phyloP scores from a whole-genome alignment of 1,140 invertebrate genomes.

The Drosophila novamexicana region DNA sequence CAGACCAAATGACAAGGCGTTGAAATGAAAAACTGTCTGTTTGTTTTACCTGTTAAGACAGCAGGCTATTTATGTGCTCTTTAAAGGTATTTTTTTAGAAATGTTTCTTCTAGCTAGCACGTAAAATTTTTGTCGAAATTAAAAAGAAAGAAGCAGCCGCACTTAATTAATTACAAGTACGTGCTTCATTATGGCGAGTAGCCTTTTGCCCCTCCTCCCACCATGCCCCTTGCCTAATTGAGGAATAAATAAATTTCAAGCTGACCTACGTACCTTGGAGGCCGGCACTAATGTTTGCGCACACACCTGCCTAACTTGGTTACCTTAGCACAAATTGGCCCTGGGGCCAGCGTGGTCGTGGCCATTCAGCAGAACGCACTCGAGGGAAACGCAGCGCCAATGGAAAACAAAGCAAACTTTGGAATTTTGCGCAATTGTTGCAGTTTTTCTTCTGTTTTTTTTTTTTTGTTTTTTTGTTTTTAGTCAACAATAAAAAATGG shows the following conservation, averaged over 20 bases:
- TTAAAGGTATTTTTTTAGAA: neutral
- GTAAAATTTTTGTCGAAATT: constrained; percentile 59
- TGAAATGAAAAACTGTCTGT: constrained; percentile 57
- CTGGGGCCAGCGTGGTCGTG: constrained; percentile 36
- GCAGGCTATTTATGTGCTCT: constrained; percentile 53
- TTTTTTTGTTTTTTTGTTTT: constrained; percentile 28
- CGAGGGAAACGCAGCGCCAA: constrained; percentile 54
- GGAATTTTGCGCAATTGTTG: constrained; percentile 73
- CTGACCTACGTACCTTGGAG: constrained; percentile 56
- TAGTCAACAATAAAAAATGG: constrained; percentile 70
- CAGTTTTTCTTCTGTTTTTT: constrained; percentile 19
- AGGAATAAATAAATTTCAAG: constrained; percentile 77
- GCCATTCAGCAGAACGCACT: constrained; percentile 73
- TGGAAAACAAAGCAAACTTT: constrained; percentile 66
- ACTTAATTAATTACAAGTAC: constrained; percentile 80
- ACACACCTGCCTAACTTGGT: constrained; percentile 54
- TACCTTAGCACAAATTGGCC: constrained; percentile 69
- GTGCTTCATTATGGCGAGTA: constrained; percentile 70
- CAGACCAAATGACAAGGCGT: constrained; percentile 41
- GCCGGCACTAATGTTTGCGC: constrained; percentile 57
- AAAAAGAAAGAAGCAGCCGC: constrained; percentile 63
- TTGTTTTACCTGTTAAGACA: constrained; percentile 36
- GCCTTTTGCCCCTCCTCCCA: neutral
- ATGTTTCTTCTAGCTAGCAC: constrained; percentile 27
- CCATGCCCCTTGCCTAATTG: constrained; percentile 45